Percentiles rank a stretch among this genome's conserved stretches.
Evolutionary conservation across 2,888 invertebrate genomes (phyloP).

Genomic region (Linnaemya vulpina): DNA sequence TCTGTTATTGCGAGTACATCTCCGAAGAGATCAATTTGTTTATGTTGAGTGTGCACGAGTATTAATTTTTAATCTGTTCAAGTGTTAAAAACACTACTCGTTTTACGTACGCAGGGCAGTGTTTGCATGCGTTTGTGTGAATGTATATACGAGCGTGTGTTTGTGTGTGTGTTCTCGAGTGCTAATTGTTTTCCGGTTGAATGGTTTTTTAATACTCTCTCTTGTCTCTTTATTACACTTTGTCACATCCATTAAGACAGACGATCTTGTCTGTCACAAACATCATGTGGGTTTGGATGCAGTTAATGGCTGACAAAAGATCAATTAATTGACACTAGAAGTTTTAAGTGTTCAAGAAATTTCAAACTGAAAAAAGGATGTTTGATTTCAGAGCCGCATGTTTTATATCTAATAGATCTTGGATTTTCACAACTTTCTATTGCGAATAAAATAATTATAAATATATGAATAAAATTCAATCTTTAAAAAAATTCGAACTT

Average conservation of each 20-base stretch:
- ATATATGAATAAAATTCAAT: too few species aligned
- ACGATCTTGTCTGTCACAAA: slow-evolving; percentile 40
- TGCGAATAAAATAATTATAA: too few species aligned
- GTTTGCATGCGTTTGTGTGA: too few species aligned
- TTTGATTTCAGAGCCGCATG: too few species aligned
- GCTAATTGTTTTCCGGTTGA: slow-evolving; percentile 70
- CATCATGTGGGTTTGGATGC: slow-evolving; percentile 43
- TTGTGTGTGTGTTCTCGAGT: slow-evolving; percentile 21
- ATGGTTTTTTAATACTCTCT: slow-evolving; percentile 25
- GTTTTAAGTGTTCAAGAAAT: too few species aligned
- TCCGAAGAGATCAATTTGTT: slow-evolving; percentile 52
- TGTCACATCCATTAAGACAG: not conserved
- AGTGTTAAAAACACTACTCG: slow-evolving; percentile 68
- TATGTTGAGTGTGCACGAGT: slow-evolving; percentile 28
- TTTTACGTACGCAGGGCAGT: too few species aligned
- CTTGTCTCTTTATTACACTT: slow-evolving; percentile 1
- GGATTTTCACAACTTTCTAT: too few species aligned
- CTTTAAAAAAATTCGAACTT: too few species aligned
- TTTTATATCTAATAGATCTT: too few species aligned
- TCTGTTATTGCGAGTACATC: slow-evolving; percentile 52
- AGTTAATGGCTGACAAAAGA: slow-evolving; percentile 50
- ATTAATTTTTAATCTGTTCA: slow-evolving; percentile 20
- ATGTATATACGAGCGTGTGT: too few species aligned
- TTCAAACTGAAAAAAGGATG: too few species aligned
- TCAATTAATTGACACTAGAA: slow-evolving; percentile 5